phyloP scores from a whole-genome alignment of 2,113 vertebrate genomes.

The Cnemophilus loriae region DNA sequence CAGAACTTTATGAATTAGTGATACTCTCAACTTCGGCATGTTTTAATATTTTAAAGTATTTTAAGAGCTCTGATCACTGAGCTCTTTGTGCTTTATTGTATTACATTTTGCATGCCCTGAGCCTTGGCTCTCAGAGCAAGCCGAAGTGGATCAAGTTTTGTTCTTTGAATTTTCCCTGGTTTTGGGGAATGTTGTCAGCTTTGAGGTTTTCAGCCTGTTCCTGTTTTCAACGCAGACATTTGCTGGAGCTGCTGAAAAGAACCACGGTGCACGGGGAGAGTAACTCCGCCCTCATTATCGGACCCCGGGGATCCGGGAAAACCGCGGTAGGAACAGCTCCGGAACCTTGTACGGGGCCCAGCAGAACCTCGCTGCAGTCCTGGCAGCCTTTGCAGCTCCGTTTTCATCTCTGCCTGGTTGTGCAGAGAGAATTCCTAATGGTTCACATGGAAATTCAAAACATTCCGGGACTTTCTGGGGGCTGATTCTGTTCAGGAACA shows the following conservation, averaged over 20 bases:
- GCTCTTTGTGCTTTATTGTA: not conserved
- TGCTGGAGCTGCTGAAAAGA: slow-evolving; percentile 87
- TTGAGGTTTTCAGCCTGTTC: not conserved
- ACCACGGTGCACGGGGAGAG: slow-evolving; percentile 89
- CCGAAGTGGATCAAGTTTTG: accelerated
- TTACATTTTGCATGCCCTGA: not conserved
- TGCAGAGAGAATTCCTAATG: not conserved
- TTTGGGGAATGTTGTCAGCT: not conserved
- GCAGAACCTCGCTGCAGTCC: not conserved
- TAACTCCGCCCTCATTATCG: slow-evolving; percentile 91
- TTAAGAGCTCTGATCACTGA: not conserved
- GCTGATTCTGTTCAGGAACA: not conserved
- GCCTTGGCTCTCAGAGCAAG: not conserved
- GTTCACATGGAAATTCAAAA: not conserved
- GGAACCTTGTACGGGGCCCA: accelerated
- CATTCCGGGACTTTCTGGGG: not conserved
- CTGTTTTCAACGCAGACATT: slow-evolving; percentile 75
- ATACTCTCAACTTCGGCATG: not conserved
- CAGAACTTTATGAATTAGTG: not conserved
- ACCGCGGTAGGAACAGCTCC: slow-evolving; percentile 74
- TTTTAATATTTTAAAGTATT: not conserved
- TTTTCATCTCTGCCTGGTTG: not conserved
- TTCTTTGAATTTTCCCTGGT: not conserved
- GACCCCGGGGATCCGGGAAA: slow-evolving; percentile 90
- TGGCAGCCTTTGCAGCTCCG: not conserved